Evolutionary conservation across 2,113 vertebrate genomes (phyloP).

Genomic region (Cygnus buccinator): DNA sequence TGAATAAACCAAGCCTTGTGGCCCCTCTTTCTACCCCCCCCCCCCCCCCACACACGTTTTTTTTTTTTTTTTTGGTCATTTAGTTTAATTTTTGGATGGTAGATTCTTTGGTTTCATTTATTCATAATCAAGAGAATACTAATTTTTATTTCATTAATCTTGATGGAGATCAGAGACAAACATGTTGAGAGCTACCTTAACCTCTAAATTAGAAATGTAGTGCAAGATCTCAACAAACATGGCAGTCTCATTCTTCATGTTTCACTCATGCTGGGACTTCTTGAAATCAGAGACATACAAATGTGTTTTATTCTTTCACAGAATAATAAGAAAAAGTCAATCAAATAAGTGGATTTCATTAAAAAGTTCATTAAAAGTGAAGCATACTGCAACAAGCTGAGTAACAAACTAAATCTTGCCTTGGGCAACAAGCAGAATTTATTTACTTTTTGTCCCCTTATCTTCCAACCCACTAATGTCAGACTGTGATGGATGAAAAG

Average conservation of each 20-base stretch:
- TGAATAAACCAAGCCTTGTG: not conserved
- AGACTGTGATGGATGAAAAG: constrained; percentile 40
- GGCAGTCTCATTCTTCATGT: not conserved
- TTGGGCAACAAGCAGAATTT: constrained; percentile 55
- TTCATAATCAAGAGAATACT: not conserved
- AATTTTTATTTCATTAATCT: not conserved
- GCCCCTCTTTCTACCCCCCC: no score
- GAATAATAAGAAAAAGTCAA: not conserved
- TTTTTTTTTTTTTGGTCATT: not conserved
- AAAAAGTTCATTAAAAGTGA: constrained; percentile 55
- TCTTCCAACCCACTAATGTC: constrained; percentile 36
- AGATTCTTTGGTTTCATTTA: not conserved
- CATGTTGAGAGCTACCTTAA: not conserved
- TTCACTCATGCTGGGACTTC: not conserved
- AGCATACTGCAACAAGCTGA: not conserved
- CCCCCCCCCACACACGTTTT: no score
- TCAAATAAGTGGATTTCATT: constrained; percentile 24
- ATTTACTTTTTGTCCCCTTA: constrained; percentile 49
- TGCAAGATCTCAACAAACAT: not conserved
- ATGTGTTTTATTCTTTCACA: not conserved
- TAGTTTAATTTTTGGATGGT: not conserved
- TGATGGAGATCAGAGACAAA: not conserved
- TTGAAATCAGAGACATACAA: not conserved
- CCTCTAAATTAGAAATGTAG: not conserved
- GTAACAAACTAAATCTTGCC: constrained; percentile 49